Evolutionary conservation across 1,140 invertebrate species (phyloP).

Genomic region (Mycetomoellerius zeteki): DNA sequence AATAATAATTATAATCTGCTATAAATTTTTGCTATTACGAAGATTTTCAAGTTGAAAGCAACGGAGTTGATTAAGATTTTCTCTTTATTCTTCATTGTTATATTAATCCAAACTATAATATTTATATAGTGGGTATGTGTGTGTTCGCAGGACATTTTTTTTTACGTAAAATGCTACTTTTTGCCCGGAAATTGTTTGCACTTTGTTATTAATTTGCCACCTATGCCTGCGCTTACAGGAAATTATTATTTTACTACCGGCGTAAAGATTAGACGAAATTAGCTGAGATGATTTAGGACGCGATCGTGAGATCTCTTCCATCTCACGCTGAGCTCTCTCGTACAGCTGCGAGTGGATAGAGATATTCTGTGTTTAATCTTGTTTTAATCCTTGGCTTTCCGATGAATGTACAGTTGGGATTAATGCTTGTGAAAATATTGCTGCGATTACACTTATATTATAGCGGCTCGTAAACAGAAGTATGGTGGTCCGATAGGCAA

Average conservation of each 20-base stretch:
- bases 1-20: not conserved
- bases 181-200: not conserved
- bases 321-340: conserved; percentile 48
- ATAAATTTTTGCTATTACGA: not conserved
- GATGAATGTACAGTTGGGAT: conserved; percentile 63
- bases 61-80: not conserved
- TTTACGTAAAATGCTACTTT: not conserved
- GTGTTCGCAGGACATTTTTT: not conserved
- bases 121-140: not conserved
- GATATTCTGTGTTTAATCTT: conserved; percentile 67
- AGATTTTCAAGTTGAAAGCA: not conserved
- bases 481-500: conserved; percentile 21
- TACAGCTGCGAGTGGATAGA: conserved; percentile 56
- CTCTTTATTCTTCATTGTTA: not conserved
- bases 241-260: conserved; percentile 80
- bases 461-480: conserved; percentile 43
- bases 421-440: conserved; percentile 62
- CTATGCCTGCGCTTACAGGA: conserved; percentile 34
- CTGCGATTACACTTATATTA: conserved; percentile 57
- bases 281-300: conserved; percentile 77
- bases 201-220: conserved; percentile 71
- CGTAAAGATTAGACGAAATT: conserved; percentile 81
- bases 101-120: not conserved
- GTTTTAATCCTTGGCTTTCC: conserved; percentile 66
- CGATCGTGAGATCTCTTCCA: conserved; percentile 67